These are phyloP conservation scores for Buphagus erythrorhynchus DNA, from an alignment of 2,797 vertebrate genomes.

Conservation along the genomic window DNA sequence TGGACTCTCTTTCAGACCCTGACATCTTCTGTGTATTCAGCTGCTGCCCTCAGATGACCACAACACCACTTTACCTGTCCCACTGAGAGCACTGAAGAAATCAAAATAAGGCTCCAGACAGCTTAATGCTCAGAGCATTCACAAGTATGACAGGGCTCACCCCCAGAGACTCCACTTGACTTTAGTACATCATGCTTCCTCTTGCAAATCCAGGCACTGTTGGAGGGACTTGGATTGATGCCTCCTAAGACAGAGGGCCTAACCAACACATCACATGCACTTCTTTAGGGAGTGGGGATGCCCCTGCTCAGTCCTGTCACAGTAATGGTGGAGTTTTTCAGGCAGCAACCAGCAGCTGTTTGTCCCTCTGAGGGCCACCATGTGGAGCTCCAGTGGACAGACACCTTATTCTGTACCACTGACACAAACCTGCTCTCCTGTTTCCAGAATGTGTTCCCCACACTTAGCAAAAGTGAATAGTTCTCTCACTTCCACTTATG, in stretches of 20 bases:
- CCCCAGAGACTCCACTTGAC: neutral
- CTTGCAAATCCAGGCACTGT: neutral
- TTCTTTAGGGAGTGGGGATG: neutral
- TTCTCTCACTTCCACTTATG: neutral
- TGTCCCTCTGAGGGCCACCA: neutral
- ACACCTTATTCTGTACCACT: neutral
- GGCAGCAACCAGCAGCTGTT: neutral
- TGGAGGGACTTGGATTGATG: neutral
- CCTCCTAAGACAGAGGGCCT: neutral
- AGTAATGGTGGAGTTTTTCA: neutral
- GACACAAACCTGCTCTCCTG: neutral
- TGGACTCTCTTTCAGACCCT: neutral
- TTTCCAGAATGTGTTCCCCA: neutral
- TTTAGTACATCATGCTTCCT: neutral
- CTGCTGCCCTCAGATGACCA: neutral
- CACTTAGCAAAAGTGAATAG: neutral
- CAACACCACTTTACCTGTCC: fast-evolving
- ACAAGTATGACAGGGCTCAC: neutral
- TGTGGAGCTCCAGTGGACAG: neutral
- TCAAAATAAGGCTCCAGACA: neutral
- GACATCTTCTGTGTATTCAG: neutral
- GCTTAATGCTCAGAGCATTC: neutral
- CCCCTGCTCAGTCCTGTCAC: neutral
- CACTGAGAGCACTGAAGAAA: neutral
- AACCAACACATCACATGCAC: fast-evolving